A percentile compares a stretch with the other conserved stretches of the same genome.
phyloP scores from a whole-genome alignment of 2,888 invertebrate genomes.

The Meta bourneti region DNA sequence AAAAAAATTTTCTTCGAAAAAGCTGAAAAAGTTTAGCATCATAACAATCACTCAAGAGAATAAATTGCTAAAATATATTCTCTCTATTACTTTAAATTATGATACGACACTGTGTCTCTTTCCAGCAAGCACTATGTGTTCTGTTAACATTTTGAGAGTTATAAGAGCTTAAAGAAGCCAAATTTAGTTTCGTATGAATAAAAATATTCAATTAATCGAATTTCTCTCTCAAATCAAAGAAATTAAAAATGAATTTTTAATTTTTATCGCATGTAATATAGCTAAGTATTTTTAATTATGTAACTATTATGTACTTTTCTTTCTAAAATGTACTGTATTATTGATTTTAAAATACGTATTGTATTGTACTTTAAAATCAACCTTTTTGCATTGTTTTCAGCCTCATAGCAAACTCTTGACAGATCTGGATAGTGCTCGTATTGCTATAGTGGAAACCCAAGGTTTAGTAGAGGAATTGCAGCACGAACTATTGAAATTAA shows the following conservation, averaged over 20 bases:
- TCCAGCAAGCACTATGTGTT: too few species aligned
- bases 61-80: neutral
- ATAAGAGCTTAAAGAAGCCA: too few species aligned
- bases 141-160: too few species aligned
- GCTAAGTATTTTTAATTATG: neutral
- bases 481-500: conserved; percentile 80
- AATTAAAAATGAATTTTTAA: neutral
- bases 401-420: conserved; percentile 93
- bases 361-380: neutral
- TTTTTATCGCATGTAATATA: neutral
- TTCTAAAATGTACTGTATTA: neutral
- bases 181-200: too few species aligned
- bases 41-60: neutral
- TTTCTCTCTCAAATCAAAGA: too few species aligned
- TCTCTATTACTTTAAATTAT: too few species aligned
- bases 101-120: too few species aligned
- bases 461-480: conserved; percentile 91
- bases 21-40: neutral
- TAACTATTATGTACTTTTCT: neutral
- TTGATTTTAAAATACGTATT: neutral
- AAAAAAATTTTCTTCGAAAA: neutral
- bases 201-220: too few species aligned
- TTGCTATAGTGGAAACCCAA: conserved; percentile 90
- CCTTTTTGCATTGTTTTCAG: conserved; percentile 81
- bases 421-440: conserved; percentile 89